Conservation (phyloP, 1,140 invertebrate species). For the Penaeus chinensis region DNA sequence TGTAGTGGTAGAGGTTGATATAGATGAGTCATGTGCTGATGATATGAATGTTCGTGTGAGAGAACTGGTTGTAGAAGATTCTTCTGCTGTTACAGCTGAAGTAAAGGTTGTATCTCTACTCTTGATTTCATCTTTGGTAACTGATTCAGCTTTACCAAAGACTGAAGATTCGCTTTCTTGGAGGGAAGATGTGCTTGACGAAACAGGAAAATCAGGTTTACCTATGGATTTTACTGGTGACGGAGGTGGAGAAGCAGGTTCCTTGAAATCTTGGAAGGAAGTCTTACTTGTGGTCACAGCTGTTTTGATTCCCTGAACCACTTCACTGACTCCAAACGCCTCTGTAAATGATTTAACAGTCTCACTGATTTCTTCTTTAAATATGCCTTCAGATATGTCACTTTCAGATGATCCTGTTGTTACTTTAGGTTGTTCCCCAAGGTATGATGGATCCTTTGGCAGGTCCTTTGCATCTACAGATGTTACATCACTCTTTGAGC, state of each 20-base stretch:
- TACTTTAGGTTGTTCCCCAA: slow-evolving; percentile 23
- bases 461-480: slow-evolving; percentile 47
- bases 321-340: slow-evolving; percentile 42
- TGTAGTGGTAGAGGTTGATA: not conserved
- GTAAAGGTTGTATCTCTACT: slow-evolving; percentile 12
- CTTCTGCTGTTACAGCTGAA: slow-evolving; percentile 11
- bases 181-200: slow-evolving; percentile 39
- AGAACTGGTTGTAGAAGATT: not conserved
- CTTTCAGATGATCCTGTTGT: slow-evolving; percentile 33
- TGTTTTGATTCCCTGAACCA: slow-evolving; percentile 49
- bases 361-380: slow-evolving; percentile 42
- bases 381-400: slow-evolving; percentile 49
- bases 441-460: slow-evolving; percentile 41
- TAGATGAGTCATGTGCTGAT: slow-evolving; percentile 45
- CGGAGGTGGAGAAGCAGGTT: slow-evolving; percentile 51
- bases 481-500: slow-evolving; percentile 46
- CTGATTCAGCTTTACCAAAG: slow-evolving; percentile 22
- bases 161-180: slow-evolving; percentile 39
- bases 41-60: slow-evolving; percentile 25
- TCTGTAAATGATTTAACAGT: slow-evolving; percentile 24
- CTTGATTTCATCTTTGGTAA: not conserved
- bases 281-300: slow-evolving; percentile 50
- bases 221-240: slow-evolving; percentile 43
- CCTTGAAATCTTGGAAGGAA: slow-evolving; percentile 54
- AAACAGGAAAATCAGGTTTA: slow-evolving; percentile 30